Base-by-base conservation (phyloP, 1,140 invertebrate genomes). In the Notospermus geniculatus region DNA sequence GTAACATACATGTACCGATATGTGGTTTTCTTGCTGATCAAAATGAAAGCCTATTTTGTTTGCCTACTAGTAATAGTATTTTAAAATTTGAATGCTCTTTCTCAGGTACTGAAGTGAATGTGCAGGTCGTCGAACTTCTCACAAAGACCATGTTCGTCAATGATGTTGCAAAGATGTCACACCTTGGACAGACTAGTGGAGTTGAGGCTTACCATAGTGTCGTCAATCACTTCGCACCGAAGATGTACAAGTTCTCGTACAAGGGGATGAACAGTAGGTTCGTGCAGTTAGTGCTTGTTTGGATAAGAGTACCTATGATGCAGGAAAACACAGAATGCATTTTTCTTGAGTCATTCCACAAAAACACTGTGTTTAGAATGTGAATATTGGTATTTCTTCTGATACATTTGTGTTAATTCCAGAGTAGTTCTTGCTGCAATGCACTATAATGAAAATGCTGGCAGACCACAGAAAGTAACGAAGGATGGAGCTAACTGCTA, bases 361-460 rank as follows among this genome's bases (percentile, higher is more conserved):
- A 13, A 43, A 19, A 43, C 19, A 43, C 19, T 43, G 11, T 43
- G 11, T 13, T 13, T 11, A 43, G 11, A 13, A 13, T 13, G 39
- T 13, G 11, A 43, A 43, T 43, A 13, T 19, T 13, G 39, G 11
- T 13, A 43, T 43, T 43, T 43, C 19, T 43, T 11, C 19, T 43
- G n/a, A n/a, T n/a, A n/a, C n/a, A n/a, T n/a, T n/a, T n/a, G n/a
- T n/a, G n/a, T n/a, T n/a, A n/a, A 13, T 43, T 43, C 11, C 39
- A 43, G 39, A 43, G 19, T 43, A 43, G 11, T 43, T 43, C 19
- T 43, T 11, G 39, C 39, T 43, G 39, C 19, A 43, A 43, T 43
- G 39, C 39, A 43, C 19, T 43, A 43, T 19, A 43, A 43, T 43
- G 39, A 43, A 19, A 43, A 43, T 43, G 39, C 39, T 19, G 39